Evolutionary conservation across 2,888 invertebrate genomes (phyloP).

Genomic region (Sclerodermus sp.): DNA sequence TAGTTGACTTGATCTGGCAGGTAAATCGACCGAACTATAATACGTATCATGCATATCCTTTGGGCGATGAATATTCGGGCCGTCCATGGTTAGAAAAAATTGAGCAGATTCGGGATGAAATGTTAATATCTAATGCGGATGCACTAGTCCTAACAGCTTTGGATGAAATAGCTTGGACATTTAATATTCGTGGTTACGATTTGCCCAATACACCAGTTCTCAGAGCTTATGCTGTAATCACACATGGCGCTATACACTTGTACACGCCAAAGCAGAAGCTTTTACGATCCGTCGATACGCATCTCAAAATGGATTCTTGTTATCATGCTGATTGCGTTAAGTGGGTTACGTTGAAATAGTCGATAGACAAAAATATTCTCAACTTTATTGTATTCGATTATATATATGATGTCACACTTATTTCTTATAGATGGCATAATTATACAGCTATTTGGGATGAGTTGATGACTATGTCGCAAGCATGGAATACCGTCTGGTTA

Average conservation of each 20-base stretch:
- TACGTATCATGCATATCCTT: constrained; percentile 64
- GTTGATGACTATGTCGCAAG: constrained; percentile 66
- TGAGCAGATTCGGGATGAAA: constrained; percentile 65
- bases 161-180: constrained; percentile 86
- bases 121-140: constrained; percentile 67
- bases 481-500: constrained; percentile 69
- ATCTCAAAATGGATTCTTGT: constrained; percentile 64
- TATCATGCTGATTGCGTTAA: constrained; percentile 65
- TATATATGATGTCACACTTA: too few species aligned
- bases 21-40: constrained; percentile 65
- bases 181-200: constrained; percentile 87
- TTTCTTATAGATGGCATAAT: constrained; percentile 65
- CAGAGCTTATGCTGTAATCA: constrained; percentile 74
- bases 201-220: constrained; percentile 79
- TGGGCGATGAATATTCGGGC: constrained; percentile 64
- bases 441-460: constrained; percentile 74
- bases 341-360: constrained; percentile 58
- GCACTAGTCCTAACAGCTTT: constrained; percentile 83
- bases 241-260: constrained; percentile 67
- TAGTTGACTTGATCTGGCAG: constrained; percentile 80
- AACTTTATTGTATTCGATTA: not conserved
- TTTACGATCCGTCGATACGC: constrained; percentile 49
- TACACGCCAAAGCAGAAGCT: constrained; percentile 73
- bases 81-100: constrained; percentile 78
- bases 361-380: not conserved